A percentile compares a stretch with the other conserved stretches of the same genome.
These are phyloP conservation scores for Aurelia coerulea DNA, from an alignment of 30 jellyfish, hydroid and myxozoan species.

Conservation along the genomic window DNA sequence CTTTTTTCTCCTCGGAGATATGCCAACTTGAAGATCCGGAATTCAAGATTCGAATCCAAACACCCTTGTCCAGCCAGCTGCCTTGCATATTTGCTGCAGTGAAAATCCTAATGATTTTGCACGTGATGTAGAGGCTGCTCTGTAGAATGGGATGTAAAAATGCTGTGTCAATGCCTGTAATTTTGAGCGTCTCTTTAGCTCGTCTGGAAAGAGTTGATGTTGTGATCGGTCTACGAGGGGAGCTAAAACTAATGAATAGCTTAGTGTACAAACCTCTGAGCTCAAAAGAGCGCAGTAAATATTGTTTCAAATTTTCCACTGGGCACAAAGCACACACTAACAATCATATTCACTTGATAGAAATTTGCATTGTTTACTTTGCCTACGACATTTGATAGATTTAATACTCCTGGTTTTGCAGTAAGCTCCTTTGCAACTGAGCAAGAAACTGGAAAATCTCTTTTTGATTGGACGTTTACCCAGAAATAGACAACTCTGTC, in stretches of 20 bases:
- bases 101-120: background rate
- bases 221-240: background rate
- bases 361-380: too few relatives aligned
- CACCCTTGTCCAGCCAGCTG: conserved; percentile 26
- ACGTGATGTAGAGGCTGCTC: background rate
- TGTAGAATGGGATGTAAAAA: conserved; percentile 3
- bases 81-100: background rate
- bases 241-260: background rate
- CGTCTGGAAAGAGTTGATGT: background rate
- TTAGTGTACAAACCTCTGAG: background rate
- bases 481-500: too few relatives aligned
- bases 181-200: background rate
- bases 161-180: background rate
- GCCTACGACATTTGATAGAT: too few relatives aligned
- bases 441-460: too few relatives aligned
- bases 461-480: too few relatives aligned
- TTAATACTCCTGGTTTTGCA: too few relatives aligned
- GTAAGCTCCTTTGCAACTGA: too few relatives aligned
- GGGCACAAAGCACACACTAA: background rate
- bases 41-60: too few relatives aligned
- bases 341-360: too few relatives aligned
- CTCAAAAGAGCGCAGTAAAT: background rate
- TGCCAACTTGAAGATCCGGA: too few relatives aligned
- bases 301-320: background rate
- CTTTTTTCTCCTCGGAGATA: too few relatives aligned